Conservation (phyloP, 2,888 invertebrate genomes). For the Hecatera dysodea region DNA sequence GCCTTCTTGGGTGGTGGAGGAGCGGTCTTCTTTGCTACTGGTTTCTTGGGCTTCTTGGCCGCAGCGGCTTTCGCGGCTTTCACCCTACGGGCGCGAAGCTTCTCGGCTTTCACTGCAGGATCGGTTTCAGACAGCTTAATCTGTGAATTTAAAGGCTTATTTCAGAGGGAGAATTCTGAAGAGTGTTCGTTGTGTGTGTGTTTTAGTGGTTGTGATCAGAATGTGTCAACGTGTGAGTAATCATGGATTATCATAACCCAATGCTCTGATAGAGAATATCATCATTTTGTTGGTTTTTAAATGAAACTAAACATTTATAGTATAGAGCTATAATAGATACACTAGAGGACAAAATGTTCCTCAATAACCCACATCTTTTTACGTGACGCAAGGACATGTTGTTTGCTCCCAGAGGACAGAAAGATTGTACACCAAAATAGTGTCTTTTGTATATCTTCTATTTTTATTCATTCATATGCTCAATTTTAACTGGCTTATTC, state of each 20-base stretch:
- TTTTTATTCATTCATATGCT: too few relatives aligned
- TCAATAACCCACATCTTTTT: too few relatives aligned
- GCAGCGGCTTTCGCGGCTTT: slow-evolving; percentile 88
- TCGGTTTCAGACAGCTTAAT: slow-evolving; percentile 86
- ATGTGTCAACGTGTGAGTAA: slow-evolving; percentile 88
- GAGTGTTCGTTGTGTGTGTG: rapidly evolving
- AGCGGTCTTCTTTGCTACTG: slow-evolving; percentile 84
- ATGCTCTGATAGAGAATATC: slow-evolving; percentile 89
- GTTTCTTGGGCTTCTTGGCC: slow-evolving; percentile 90
- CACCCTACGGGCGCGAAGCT: slow-evolving; percentile 87
- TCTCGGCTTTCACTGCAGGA: slow-evolving; percentile 87
- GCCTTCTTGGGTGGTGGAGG: slow-evolving; percentile 85
- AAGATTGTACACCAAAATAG: too few relatives aligned
- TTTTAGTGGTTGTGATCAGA: slow-evolving; percentile 71
- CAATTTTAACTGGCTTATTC: too few relatives aligned
- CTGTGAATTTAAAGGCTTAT: slow-evolving; percentile 72
- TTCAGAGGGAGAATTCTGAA: slow-evolving; percentile 4
- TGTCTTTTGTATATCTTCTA: too few relatives aligned
- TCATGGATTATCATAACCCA: slow-evolving; percentile 89
- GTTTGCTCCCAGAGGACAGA: too few relatives aligned
- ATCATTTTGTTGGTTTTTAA: slow-evolving; percentile 74
- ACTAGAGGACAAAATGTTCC: too few relatives aligned
- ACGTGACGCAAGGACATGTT: too few relatives aligned
- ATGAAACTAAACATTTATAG: too few relatives aligned
- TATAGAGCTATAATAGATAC: too few relatives aligned